Conservation (phyloP, 2,888 invertebrate genomes). For the Melinaea menophilus region DNA sequence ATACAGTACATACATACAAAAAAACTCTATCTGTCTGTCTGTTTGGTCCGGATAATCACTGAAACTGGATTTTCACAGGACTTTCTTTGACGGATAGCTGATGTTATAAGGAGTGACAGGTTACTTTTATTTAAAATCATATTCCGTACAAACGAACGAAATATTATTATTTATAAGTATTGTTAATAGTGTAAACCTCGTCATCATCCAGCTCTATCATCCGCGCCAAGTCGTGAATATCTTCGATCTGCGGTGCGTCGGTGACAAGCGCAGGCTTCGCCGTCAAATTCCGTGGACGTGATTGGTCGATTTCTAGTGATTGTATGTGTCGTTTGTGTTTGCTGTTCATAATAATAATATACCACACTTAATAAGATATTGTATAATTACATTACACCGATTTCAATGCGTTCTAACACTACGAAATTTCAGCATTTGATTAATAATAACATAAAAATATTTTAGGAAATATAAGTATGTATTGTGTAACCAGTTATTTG, state of each 20-base stretch:
- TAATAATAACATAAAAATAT: background rate
- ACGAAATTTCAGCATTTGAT: background rate
- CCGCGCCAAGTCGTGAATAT: conserved; percentile 51
- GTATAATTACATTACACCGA: no score
- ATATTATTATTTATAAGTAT: no score
- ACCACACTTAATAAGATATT: background rate
- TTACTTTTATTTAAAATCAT: no score
- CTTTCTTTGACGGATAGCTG: no score
- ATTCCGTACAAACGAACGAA: no score
- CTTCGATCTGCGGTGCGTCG: conserved; percentile 31
- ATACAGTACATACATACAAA: no score
- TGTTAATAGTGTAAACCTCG: conserved; percentile 40
- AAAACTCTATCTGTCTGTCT: no score
- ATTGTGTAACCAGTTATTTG: no score
- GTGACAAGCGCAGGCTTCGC: conserved; percentile 29
- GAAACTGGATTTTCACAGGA: no score
- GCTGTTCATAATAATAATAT: conserved; percentile 5
- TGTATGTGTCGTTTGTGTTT: conserved; percentile 35
- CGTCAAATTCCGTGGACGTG: conserved; percentile 47
- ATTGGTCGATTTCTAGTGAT: conserved; percentile 46
- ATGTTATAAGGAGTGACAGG: no score
- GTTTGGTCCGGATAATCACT: no score
- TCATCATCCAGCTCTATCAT: conserved; percentile 59
- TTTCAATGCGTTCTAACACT: background rate
- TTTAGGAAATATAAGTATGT: no score